Base-by-base conservation (phyloP, 2,888 invertebrate genomes). In the Cryptocephalus moraei region DNA sequence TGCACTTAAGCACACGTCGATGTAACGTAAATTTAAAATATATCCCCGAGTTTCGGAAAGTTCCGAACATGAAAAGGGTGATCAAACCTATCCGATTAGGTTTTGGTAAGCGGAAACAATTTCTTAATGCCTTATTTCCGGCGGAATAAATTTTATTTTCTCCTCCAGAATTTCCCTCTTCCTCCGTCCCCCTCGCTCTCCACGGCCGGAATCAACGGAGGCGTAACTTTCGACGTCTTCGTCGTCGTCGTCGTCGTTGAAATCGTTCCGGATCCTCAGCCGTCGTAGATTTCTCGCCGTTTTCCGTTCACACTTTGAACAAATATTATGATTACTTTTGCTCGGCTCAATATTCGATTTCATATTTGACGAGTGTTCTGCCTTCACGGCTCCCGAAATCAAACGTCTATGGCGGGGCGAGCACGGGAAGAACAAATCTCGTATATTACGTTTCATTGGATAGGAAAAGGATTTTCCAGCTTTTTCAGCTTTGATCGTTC, bases 241-340 rank as follows among this genome's bases (percentile, higher is more conserved):
- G 36, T 11, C 36, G 36, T 4, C 36, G 11, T 36, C 36, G n/a
- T 43, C 13, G 10, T 1, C 12, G 11, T 9, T 31, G 14, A 43
- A 31, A 43, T 41, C 33, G 39, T 43, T 32, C 40, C 39, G 45
- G 32, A 14, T 43, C 39, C 39, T 32, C 41, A 43, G 44, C 46
- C 41, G 9, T 22, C 47, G 40, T 46, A 49, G 49, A 50, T 51
- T 53, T 53, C 49, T 50, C 52, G 44, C 51, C 54, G 48, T 46
- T 45, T 48, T 48, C 50, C 47, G 62, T 64, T 66, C 63, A 57
- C 65, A 64, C 66, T 63, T 64, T 62, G 62, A 54, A 62, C 64
- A 67, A 68, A 68, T 68, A 66, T 68, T 67, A 63, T 65, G 66
- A 68, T 68, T 68, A 61, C 67, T 65, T 66, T 63, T 62, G 61